Percentiles rank a stretch among this genome's conserved stretches.
Evolutionary conservation across 2,888 invertebrate species (phyloP).

Genomic region (Drosophila demipolita): DNA sequence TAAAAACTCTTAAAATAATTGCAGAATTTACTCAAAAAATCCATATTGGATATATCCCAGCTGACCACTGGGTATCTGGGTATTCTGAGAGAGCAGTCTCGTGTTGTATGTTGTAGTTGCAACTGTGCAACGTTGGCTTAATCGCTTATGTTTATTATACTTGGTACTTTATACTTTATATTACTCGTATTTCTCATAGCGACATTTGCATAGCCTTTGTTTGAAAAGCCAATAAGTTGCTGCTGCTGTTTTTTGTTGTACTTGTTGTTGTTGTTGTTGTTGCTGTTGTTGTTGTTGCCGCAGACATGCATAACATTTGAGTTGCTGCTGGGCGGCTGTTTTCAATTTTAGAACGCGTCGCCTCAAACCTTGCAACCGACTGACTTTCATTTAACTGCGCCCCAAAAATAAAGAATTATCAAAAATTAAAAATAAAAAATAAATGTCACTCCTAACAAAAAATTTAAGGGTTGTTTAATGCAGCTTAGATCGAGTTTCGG

Average conservation of each 20-base stretch:
- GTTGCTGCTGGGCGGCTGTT: slow-evolving; percentile 10
- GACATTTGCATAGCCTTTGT: slow-evolving; percentile 76
- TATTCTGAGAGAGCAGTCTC: background rate
- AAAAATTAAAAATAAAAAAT: slow-evolving; percentile 12
- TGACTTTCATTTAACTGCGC: slow-evolving; percentile 30
- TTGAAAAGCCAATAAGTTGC: slow-evolving; percentile 49
- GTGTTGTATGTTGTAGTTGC: slow-evolving; percentile 50
- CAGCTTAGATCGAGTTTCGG: slow-evolving; percentile 2
- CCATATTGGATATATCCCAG: background rate
- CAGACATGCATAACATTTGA: slow-evolving; percentile 19
- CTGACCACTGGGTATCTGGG: slow-evolving; percentile 1
- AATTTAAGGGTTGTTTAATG: slow-evolving; percentile 25
- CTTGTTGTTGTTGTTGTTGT: background rate
- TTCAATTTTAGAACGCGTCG: slow-evolving; percentile 20
- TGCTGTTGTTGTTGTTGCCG: slow-evolving; percentile 10
- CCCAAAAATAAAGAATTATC: slow-evolving; percentile 21
- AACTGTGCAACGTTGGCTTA: slow-evolving; percentile 61
- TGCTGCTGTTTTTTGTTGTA: slow-evolving; percentile 16
- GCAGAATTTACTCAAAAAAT: background rate
- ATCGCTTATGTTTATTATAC: slow-evolving; percentile 76
- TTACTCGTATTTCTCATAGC: slow-evolving; percentile 36
- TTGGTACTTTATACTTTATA: slow-evolving; percentile 66
- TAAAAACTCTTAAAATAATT: background rate
- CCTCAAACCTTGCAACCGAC: slow-evolving; percentile 20
- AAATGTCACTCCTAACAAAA: slow-evolving; percentile 8